Base-by-base conservation (phyloP, 2,888 invertebrate genomes). In the Willowsia nigromaculata region DNA sequence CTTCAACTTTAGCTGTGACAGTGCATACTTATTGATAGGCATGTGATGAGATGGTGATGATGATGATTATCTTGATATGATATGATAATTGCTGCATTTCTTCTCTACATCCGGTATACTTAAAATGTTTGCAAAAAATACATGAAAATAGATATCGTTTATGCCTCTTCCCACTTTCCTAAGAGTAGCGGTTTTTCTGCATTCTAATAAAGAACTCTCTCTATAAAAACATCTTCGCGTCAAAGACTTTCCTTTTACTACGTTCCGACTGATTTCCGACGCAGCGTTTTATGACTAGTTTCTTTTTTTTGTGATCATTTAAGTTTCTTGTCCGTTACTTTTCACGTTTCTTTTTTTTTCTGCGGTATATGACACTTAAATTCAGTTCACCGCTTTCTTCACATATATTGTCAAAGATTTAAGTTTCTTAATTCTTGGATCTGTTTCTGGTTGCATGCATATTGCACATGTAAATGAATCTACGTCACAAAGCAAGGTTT, bases 261-360 rank as follows among this genome's bases (percentile, higher is more conserved):
- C 78, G 78, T 78, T 78, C 33, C 78, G 78, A 78, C 33, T 78
- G 78, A 56, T 78, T 78, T 78, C 78, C 78, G 30, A 25, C 33
- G 33, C 11, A 15, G 22, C 53, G 18, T 78, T 78, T 78, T 78
- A 27, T 47, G 13, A 18, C n/a, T 53, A 18, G 18, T n/a, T 56
- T 25, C 0, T 6, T 65, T 65, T 71, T 71, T 68, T 68, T 68
- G 65, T 40, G 22, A 40, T 13, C 40, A 40, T 71, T 71, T 71
- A 13, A 71, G 68, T 71, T 71, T 71, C 22, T 53, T 53, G 18
- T n/a, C 18, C 25, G 65, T 33, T 65, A 13, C 15, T 71, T 71
- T 43, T 71, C 25, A 6, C 74, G 30, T n/a, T 68, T 62, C 40
- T 27, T n/a, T 68, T n/a, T 27, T 5, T 25, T 71, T 4, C 18